Evolutionary conservation across 2,888 invertebrate genomes (phyloP).

Genomic region (Carabus problematicus): DNA sequence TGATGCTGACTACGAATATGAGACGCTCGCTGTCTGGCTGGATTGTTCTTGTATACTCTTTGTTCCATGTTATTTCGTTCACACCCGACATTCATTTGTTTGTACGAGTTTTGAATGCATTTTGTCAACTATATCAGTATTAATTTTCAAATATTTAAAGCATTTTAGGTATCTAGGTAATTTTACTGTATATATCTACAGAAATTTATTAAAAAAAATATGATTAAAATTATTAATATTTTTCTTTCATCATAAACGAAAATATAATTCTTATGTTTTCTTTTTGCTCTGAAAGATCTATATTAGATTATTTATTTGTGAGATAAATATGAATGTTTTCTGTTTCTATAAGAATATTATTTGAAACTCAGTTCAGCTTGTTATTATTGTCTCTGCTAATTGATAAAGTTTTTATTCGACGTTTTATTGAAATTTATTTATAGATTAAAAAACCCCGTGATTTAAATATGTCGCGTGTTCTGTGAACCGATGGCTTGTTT

Average conservation of each 20-base stretch:
- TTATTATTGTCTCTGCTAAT: too few relatives aligned
- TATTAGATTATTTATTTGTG: neutral
- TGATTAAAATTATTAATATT: constrained; percentile 7
- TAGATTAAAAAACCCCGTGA: too few relatives aligned
- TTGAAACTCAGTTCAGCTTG: too few relatives aligned
- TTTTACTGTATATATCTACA: neutral
- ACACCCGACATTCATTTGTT: too few relatives aligned
- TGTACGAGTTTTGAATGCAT: neutral
- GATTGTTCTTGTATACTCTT: neutral
- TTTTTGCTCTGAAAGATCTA: neutral
- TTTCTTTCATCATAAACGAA: neutral
- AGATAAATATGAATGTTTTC: neutral
- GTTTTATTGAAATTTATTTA: too few relatives aligned
- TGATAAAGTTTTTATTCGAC: too few relatives aligned
- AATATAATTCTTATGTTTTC: neutral
- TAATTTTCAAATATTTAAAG: neutral
- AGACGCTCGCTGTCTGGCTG: neutral
- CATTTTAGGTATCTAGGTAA: neutral
- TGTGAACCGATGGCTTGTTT: too few relatives aligned
- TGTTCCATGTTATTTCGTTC: neutral
- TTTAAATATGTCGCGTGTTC: too few relatives aligned
- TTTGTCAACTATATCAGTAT: neutral
- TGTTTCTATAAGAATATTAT: neutral
- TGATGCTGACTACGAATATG: too few relatives aligned
- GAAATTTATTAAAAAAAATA: neutral